phyloP scores from a whole-genome alignment of 2,888 invertebrate genomes.

The Drosophila sordidapex region DNA sequence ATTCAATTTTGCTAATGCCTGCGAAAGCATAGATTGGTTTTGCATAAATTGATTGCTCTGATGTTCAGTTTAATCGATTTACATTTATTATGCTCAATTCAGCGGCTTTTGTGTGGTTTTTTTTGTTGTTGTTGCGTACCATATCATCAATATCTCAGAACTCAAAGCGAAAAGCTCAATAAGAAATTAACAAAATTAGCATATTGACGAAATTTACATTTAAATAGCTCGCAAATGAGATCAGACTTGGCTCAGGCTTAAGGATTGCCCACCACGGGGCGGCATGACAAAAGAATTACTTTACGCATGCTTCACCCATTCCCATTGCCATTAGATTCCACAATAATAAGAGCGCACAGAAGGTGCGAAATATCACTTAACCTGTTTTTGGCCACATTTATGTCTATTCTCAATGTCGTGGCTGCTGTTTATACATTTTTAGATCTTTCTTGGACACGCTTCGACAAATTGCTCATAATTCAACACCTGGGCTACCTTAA shows the following conservation, averaged over 20 bases:
- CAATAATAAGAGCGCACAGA: slow-evolving; percentile 41
- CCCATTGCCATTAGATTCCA: slow-evolving; percentile 46
- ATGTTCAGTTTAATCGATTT: slow-evolving; percentile 59
- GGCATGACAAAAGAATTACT: slow-evolving; percentile 55
- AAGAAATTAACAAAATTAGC: slow-evolving; percentile 49
- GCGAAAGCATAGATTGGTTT: slow-evolving; percentile 50
- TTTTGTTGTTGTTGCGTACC: background rate
- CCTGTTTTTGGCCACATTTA: slow-evolving; percentile 31
- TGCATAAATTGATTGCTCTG: slow-evolving; percentile 42
- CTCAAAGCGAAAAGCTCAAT: slow-evolving; percentile 25
- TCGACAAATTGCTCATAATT: slow-evolving; percentile 55
- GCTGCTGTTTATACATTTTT: background rate
- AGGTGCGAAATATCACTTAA: slow-evolving; percentile 49
- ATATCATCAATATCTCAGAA: slow-evolving; percentile 23
- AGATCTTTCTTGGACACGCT: slow-evolving; percentile 38
- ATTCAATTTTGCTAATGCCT: slow-evolving; percentile 47
- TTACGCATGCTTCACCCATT: slow-evolving; percentile 34
- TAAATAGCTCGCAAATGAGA: slow-evolving; percentile 44
- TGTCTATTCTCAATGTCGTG: slow-evolving; percentile 41
- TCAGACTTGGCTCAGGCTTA: slow-evolving; percentile 21
- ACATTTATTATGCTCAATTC: slow-evolving; percentile 65
- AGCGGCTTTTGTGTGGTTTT: slow-evolving; percentile 36
- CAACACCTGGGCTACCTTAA: slow-evolving; percentile 47
- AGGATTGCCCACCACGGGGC: slow-evolving; percentile 35
- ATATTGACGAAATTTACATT: slow-evolving; percentile 52